These are phyloP conservation scores for Leptosomus discolor DNA, from an alignment of 2,113 vertebrate species.

Conservation along the genomic window DNA sequence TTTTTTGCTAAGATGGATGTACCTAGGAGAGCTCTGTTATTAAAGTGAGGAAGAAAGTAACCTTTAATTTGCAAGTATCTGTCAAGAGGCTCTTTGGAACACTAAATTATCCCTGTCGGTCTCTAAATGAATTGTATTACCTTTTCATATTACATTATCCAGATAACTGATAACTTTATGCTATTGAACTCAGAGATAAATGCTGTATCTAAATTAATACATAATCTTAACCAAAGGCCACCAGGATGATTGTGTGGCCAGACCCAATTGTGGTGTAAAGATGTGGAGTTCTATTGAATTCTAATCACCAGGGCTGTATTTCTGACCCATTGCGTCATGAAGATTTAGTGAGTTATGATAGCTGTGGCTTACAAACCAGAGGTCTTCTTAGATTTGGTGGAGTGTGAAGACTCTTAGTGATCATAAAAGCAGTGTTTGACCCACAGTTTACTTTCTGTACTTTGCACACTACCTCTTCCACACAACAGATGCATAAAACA, in stretches of 20 bases:
- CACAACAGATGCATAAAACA: neutral
- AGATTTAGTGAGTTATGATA: neutral
- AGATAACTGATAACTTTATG: neutral
- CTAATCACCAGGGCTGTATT: neutral
- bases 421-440: neutral
- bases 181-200: neutral
- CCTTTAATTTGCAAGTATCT: conserved; percentile 14
- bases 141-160: neutral
- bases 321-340: neutral
- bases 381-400: neutral
- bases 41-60: neutral
- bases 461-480: neutral
- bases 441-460: neutral
- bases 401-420: neutral
- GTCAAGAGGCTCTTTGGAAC: neutral
- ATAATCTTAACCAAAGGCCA: neutral
- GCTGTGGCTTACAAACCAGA: neutral
- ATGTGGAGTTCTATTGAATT: neutral
- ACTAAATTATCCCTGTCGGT: neutral
- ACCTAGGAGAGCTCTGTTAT: neutral
- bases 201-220: neutral
- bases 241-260: neutral
- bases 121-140: neutral
- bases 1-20: neutral
- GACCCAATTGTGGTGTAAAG: neutral